Base-by-base conservation (phyloP, 1,140 invertebrate species). In the Dendrolimus punctatus region DNA sequence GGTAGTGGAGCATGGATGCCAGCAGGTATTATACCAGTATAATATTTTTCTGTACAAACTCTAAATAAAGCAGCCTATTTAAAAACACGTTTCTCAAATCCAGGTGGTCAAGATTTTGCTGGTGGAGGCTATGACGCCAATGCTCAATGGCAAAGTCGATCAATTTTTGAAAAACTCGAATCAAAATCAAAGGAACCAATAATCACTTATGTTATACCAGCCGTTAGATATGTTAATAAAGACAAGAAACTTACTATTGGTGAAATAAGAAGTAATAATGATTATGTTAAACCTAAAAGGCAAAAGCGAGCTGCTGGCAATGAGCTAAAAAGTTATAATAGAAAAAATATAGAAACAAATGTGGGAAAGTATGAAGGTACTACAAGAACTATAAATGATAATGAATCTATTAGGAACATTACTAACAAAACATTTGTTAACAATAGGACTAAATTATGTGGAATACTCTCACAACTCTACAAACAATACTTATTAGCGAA, bases 91-190 rank as follows among this genome's bases (percentile, higher is more conserved):
- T 68, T 48, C 23, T 23, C 23, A 44, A 44, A 65, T 57, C 6
- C 65, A 80, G 77, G 77, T 80, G 69, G 71, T 46, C 67, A 71
- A 54, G 77, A 83, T 51, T 79, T 74, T 37, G 74, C 70, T 0
- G 73, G 76, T 6, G 77, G 81, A 43, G 85, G 85, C 36, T 85
- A 87, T 61, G 81, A 86, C 52, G 70, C 79, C 41, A 84, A 85
- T 50, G 85, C 73, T 8, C 82, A 87, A 65, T 87, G 83, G 85
- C 81, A 80, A 61, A 86, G 81, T 53, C 58, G 85, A 63, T 77
- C 80, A 2, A 81, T 82, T 10, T 57, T 75, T 43, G 80, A 83
- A 57, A 62, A 71, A 60, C 42, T 62, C 6, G 47, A 60, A 38
- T 51, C 61, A 52, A 57, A 60, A 38, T 51, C 61, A 52, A 57